Conservation (phyloP, 2,888 invertebrate species). For the Tiliacea aurago region DNA sequence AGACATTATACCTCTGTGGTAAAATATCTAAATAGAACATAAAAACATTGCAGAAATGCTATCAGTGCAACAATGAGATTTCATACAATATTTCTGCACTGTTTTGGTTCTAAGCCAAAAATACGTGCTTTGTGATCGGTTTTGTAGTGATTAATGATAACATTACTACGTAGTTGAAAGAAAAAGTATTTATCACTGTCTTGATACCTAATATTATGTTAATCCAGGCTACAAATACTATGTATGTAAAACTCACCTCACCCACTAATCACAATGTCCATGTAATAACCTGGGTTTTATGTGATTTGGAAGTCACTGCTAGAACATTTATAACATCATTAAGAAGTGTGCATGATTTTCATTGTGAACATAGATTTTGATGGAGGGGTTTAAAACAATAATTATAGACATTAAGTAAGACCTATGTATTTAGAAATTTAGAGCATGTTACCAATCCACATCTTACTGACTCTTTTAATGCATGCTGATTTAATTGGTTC, state of each 20-base stretch:
- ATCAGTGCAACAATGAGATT: too few relatives aligned
- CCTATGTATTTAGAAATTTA: slow-evolving; percentile 33
- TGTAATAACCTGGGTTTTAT: slow-evolving; percentile 46
- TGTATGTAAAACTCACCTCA: slow-evolving; percentile 49
- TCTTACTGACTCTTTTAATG: slow-evolving; percentile 47
- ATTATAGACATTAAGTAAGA: slow-evolving; percentile 26
- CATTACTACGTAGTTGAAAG: too few relatives aligned
- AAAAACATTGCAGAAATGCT: too few relatives aligned
- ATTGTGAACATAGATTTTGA: slow-evolving; percentile 37
- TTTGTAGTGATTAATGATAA: too few relatives aligned
- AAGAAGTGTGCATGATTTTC: slow-evolving; percentile 51
- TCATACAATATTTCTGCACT: too few relatives aligned
- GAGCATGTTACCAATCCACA: slow-evolving; percentile 49
- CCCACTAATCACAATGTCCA: slow-evolving; percentile 50
- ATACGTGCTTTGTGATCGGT: too few relatives aligned
- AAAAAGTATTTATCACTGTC: slow-evolving; percentile 23
- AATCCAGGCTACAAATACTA: slow-evolving; percentile 29
- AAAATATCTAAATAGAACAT: too few relatives aligned
- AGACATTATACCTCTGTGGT: too few relatives aligned
- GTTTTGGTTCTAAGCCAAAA: too few relatives aligned
- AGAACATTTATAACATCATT: slow-evolving; percentile 33
- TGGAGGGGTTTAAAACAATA: slow-evolving; percentile 20
- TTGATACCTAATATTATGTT: slow-evolving; percentile 35
- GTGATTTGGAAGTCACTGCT: slow-evolving; percentile 43
- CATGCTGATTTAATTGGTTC: slow-evolving; percentile 50